Base-by-base conservation (phyloP, 64 coral and sea anemone genomes). In the Cladopsammia gracilis region DNA sequence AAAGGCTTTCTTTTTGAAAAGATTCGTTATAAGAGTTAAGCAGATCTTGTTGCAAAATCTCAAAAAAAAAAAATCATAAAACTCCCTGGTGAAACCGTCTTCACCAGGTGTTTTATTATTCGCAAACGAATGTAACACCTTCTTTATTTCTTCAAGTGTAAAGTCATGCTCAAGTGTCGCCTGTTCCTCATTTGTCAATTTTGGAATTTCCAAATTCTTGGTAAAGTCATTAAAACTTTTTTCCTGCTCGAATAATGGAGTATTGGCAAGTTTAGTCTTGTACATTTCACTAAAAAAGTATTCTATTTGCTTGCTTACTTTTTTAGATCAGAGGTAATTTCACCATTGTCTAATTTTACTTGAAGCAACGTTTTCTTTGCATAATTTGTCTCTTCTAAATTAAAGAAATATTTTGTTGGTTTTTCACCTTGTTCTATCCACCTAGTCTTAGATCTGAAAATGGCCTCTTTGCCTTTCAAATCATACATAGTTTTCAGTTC, bases 61-160 rank as follows among this genome's bases (percentile, higher is more conserved):
- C 34, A 34, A 34, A 34, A 34, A 34, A 34, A 34, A 34, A 34
- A 34, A 34, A 1, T 71, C 68, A 71, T 71, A 71, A 71, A 71
- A 71, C 24, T 71, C 25, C 54, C 0, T 57, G 54, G 54, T 57
- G 54, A 57, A 57, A 57, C 54, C 54, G 7, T 57, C 7, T 57
- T 71, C 6, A 9, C 68, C 68, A 26, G 68, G 68, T 4, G 68
- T 71, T 71, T 71, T 71, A 71, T 42, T 71, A 14, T 61, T 61
- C 18, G 18, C 58, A 10, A 10, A 71, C 20, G 68, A 71, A 71
- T 9, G 20, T 42, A 26, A n/a, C 5, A 71, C 68, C 7, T 71
- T 71, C 7, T 71, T 71, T 71, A n/a, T 71, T 71, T 71, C 68
- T 71, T 71, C n/a, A 71, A 71, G 25, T 6, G 68, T 26, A 4